phyloP scores from a whole-genome alignment of 2,888 invertebrate genomes.

The Agrotis segetum region DNA sequence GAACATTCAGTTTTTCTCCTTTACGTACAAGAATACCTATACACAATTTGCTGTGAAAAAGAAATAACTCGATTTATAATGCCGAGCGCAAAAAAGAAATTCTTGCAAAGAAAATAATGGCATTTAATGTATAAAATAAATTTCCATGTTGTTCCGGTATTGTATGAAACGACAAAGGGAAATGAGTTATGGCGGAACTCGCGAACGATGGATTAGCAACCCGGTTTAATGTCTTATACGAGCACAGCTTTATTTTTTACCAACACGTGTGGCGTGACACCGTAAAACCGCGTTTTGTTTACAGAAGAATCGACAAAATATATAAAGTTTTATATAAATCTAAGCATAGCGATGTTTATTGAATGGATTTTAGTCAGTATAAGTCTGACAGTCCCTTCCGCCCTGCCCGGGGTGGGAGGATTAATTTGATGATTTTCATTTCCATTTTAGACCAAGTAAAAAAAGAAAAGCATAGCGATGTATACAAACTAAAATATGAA shows the following conservation, averaged over 20 bases:
- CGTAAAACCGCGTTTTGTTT: background rate
- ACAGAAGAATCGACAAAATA: too few species aligned
- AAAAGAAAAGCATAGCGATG: too few species aligned
- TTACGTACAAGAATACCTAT: background rate
- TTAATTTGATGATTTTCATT: too few species aligned
- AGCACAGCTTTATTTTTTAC: background rate
- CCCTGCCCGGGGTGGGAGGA: too few species aligned
- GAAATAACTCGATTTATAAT: slow-evolving; percentile 9
- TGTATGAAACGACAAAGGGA: slow-evolving; percentile 35
- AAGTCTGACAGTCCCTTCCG: too few species aligned
- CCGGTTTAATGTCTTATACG: slow-evolving; percentile 13
- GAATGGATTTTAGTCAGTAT: too few species aligned
- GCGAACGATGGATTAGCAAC: slow-evolving; percentile 31
- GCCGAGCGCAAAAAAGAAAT: slow-evolving; percentile 34
- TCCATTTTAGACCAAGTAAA: too few species aligned
- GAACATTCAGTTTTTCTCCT: background rate
- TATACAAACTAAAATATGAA: too few species aligned
- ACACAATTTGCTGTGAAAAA: slow-evolving; percentile 16
- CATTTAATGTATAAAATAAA: slow-evolving; percentile 39
- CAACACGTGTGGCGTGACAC: background rate
- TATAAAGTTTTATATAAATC: too few species aligned
- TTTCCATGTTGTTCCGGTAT: slow-evolving; percentile 29
- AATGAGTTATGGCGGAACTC: slow-evolving; percentile 44
- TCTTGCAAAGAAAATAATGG: slow-evolving; percentile 37
- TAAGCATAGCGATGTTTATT: too few species aligned